phyloP scores from a whole-genome alignment of 2,113 vertebrate genomes.

The Oncorhynchus masou region DNA sequence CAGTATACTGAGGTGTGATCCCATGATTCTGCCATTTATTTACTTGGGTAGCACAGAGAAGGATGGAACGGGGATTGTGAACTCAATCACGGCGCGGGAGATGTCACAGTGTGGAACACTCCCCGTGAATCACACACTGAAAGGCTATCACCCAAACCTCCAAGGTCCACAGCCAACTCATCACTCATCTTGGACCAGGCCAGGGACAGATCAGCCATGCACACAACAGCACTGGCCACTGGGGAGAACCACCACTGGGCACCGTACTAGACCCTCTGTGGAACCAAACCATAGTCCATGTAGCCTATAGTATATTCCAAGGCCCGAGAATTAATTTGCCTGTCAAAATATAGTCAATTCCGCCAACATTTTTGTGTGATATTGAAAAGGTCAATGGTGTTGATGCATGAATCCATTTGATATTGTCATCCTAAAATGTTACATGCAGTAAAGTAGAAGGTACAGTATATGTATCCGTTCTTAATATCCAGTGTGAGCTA shows the following conservation, averaged over 20 bases:
- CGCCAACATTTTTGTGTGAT: constrained; percentile 40
- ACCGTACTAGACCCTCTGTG: not conserved
- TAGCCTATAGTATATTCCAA: constrained; percentile 48
- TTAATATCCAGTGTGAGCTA: not conserved
- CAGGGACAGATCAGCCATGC: constrained; percentile 67
- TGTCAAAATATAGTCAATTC: constrained; percentile 56
- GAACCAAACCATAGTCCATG: not conserved
- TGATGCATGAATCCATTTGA: not conserved
- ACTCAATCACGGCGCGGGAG: constrained; percentile 70
- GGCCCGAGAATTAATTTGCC: constrained; percentile 64
- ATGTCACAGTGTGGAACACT: constrained; percentile 67
- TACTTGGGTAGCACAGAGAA: constrained; percentile 58
- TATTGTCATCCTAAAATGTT: not conserved
- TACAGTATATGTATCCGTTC: not conserved
- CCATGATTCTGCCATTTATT: constrained; percentile 66
- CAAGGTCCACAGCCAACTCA: constrained; percentile 73
- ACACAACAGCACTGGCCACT: constrained; percentile 55
- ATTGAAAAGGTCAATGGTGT: constrained; percentile 49
- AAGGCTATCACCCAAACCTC: constrained; percentile 78
- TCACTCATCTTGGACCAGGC: constrained; percentile 69
- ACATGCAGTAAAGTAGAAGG: not conserved
- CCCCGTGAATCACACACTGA: constrained; percentile 75
- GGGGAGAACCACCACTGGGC: constrained; percentile 56
- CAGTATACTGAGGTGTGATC: constrained; percentile 37
- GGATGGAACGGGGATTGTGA: constrained; percentile 63